A percentile compares a stretch with the other conserved stretches of the same genome.
Evolutionary conservation across 2,113 vertebrate species (phyloP).

Genomic region (Poeciliopsis retropinna): DNA sequence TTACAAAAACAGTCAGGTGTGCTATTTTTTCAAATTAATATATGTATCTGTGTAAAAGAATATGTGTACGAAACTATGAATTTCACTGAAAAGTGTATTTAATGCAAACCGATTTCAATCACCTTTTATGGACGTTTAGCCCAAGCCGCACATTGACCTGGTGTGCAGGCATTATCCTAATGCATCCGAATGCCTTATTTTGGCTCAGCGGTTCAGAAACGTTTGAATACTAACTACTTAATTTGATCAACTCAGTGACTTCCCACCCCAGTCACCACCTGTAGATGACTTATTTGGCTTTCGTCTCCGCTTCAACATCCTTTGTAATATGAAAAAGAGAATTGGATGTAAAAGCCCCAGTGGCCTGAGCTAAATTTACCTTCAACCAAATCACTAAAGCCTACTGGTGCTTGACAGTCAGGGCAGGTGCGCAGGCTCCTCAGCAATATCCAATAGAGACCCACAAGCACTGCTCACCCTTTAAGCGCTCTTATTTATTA

Average conservation of each 20-base stretch:
- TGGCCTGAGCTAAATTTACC: conserved; percentile 78
- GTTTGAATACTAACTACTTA: conserved; percentile 67
- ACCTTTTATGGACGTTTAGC: background rate
- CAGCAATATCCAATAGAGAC: conserved; percentile 66
- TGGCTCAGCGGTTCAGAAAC: conserved; percentile 22
- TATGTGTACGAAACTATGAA: background rate
- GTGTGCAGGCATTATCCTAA: background rate
- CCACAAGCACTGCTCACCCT: conserved; percentile 56
- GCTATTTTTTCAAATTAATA: too few species aligned
- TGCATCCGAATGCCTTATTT: conserved; percentile 35
- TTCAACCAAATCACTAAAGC: conserved; percentile 80
- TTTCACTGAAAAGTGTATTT: background rate
- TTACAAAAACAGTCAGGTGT: too few species aligned
- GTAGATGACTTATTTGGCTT: conserved; percentile 71
- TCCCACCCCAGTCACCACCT: conserved; percentile 58
- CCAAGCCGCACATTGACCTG: background rate
- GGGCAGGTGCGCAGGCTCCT: conserved; percentile 67
- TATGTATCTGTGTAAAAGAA: too few species aligned
- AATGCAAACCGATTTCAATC: background rate
- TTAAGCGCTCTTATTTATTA: conserved; percentile 76
- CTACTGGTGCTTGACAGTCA: conserved; percentile 78
- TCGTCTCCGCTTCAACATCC: conserved; percentile 51
- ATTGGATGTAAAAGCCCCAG: conserved; percentile 77
- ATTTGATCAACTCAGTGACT: conserved; percentile 66
- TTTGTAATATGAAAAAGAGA: conserved; percentile 72